phyloP scores from a whole-genome alignment of 1,140 invertebrate species.

The Paralvinella palmiformis region DNA sequence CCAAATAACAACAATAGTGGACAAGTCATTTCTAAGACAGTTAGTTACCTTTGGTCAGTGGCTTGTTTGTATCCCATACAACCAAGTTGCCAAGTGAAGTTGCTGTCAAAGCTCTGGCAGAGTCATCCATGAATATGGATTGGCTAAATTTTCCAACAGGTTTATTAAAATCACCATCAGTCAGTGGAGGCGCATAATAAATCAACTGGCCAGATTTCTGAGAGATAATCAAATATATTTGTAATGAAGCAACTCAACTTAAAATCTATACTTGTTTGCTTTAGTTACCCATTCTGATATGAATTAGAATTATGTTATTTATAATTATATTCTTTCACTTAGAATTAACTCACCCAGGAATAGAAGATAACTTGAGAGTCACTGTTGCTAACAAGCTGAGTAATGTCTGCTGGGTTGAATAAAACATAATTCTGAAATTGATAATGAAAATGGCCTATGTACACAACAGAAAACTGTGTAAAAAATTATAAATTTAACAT shows the following conservation, averaged over 20 bases:
- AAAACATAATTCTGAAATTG: conserved; percentile 38
- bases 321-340: background rate
- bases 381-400: conserved; percentile 48
- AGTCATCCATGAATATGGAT: conserved; percentile 44
- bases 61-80: conserved; percentile 49
- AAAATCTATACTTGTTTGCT: background rate
- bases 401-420: conserved; percentile 46
- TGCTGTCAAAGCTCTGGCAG: conserved; percentile 39
- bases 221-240: no score
- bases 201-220: no score
- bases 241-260: background rate
- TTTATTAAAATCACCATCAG: conserved; percentile 50
- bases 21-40: background rate
- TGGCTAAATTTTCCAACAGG: conserved; percentile 48
- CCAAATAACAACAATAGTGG: background rate
- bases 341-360: conserved; percentile 38
- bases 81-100: conserved; percentile 50
- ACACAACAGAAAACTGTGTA: background rate
- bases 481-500: no score
- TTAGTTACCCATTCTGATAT: background rate
- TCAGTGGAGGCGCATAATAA: conserved; percentile 46
- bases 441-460: background rate
- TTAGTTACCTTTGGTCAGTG: conserved; percentile 39
- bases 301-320: background rate
- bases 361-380: conserved; percentile 49